These are phyloP conservation scores for Rhombomys opimus DNA, from an alignment of 2,113 vertebrate species.

Conservation along the genomic window DNA sequence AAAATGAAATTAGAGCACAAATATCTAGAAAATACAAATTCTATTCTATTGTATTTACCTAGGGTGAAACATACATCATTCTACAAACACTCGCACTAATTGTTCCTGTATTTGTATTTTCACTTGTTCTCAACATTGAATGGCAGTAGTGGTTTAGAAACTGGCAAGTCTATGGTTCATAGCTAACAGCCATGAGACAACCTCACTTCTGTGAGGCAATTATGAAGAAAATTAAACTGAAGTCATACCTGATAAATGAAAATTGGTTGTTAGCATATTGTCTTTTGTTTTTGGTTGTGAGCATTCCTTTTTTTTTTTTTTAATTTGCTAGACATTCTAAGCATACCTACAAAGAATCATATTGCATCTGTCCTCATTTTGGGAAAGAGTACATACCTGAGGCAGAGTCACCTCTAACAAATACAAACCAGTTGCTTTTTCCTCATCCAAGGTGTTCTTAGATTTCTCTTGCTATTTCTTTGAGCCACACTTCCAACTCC, in stretches of 20 bases:
- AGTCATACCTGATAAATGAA: neutral
- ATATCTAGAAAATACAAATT: neutral
- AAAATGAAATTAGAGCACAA: neutral
- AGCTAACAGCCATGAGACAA: neutral
- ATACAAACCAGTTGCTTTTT: neutral
- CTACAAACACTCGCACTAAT: neutral
- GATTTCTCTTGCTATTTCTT: neutral
- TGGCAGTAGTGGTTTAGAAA: neutral
- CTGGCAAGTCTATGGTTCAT: too few species aligned
- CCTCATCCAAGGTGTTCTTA: neutral
- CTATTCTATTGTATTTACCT: neutral
- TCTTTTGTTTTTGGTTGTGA: neutral
- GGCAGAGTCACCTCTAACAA: neutral
- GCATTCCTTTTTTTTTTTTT: neutral
- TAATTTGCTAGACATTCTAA: neutral
- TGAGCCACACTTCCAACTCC: neutral
- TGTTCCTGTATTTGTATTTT: neutral
- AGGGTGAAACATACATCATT: neutral
- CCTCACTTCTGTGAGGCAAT: neutral
- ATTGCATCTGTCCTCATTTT: neutral
- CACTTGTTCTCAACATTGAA: neutral
- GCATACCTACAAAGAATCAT: neutral
- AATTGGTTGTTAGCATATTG: neutral
- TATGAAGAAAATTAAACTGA: neutral
- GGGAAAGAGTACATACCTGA: neutral